Evolutionary conservation across 2,888 invertebrate genomes (phyloP), one percentile per base, ranked within the genome.

Genomic region (Dione vanillae): DNA sequence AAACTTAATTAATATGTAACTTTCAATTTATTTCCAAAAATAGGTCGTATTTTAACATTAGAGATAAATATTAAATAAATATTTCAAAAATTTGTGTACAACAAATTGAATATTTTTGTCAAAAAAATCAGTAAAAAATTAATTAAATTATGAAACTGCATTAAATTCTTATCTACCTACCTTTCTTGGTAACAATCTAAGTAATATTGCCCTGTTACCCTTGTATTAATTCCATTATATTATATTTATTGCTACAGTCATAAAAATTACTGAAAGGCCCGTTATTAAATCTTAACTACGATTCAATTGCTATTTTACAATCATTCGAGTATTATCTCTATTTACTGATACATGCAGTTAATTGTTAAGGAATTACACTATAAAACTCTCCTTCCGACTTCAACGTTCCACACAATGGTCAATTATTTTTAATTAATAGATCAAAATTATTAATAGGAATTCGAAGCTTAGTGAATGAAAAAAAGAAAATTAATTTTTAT

Each of bases 181-280:
- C 27, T 47, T 62, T 62, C 35, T 47, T 16, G 14, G 7, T 12
- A 37, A 14, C 59, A 37, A 66, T 0, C 47, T 52, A 37, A 56
- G 41, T 49, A 49, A 67, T 67, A 62, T 62, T 19, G 41, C 61
- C 70, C 12, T 58, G 70, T 67, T 71, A 67, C 62, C 70, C 70
- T 67, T 71, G 67, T 64, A 43, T 56, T 64, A 67, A 67, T 51
- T 71, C 16, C 41, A 64, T 58, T 47, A 52, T 51, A 52, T 52
- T 52, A 51, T n/a, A 49, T 43, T 40, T n/a, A 51, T 51, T 19
- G 51, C 45, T 19, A 51, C 11, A 59, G 49, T 65, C 43, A 54
- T 70, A 59, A 65, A 70, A 70, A 59, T 64, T 41, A 52, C 35
- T 59, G 35, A 47, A 47, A 62, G 14, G 47, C 8, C 47, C 14